Evolutionary conservation across 2,113 vertebrate genomes (phyloP).

Genomic region (Neogobius melanostomus): DNA sequence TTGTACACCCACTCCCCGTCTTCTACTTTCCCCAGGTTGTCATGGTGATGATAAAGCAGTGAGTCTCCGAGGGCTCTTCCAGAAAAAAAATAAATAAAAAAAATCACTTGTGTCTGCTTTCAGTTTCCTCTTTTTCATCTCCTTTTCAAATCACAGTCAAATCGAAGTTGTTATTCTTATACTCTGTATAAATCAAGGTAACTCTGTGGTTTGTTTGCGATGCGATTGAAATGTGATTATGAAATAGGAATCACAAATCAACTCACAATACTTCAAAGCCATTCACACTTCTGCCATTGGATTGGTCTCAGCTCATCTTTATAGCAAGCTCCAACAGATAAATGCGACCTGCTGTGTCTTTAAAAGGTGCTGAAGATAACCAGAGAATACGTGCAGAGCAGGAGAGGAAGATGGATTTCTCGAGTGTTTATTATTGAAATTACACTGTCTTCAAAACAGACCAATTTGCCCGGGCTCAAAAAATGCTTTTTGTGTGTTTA

Average conservation of each 20-base stretch:
- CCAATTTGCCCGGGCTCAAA: neutral
- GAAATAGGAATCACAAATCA: too few species aligned
- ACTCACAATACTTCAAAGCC: constrained; percentile 15
- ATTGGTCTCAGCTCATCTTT: constrained; percentile 13
- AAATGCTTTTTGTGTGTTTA: constrained; percentile 14
- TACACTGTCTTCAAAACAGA: constrained; percentile 5
- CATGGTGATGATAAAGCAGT: constrained; percentile 58
- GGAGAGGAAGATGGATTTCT: neutral
- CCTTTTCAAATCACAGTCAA: constrained; percentile 19
- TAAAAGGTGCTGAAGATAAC: constrained; percentile 23
- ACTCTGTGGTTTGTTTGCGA: too few species aligned
- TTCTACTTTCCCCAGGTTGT: constrained; percentile 40
- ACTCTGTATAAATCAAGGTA: too few species aligned
- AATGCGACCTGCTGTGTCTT: constrained; percentile 11
- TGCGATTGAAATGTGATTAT: too few species aligned
- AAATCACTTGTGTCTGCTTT: constrained; percentile 33
- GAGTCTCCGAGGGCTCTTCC: constrained; percentile 44
- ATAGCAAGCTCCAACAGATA: constrained; percentile 25
- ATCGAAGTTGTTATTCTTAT: constrained; percentile 32
- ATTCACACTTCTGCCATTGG: constrained; percentile 10
- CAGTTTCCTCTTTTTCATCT: constrained; percentile 21
- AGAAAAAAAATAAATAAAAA: constrained; percentile 11
- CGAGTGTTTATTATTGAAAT: constrained; percentile 2
- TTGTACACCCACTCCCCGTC: constrained; percentile 15
- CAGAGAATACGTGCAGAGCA: neutral